Evolutionary conservation across 2,113 vertebrate genomes (phyloP), one percentile per base, ranked within the genome.

Genomic region (Trinectes maculatus): DNA sequence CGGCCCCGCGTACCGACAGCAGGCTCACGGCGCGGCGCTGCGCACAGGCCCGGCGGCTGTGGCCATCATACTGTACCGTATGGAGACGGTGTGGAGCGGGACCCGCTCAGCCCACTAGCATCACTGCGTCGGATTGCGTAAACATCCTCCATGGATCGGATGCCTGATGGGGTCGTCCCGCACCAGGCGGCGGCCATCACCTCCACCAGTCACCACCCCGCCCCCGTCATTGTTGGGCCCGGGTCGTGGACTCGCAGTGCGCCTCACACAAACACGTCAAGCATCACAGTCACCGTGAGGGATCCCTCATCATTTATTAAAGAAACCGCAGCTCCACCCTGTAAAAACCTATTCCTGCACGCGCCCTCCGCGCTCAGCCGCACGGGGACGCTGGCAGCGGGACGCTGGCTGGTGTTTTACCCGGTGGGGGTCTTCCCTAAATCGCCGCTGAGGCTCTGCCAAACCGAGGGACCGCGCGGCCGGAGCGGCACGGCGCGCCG

Each of bases 251-350:
- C 5, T 53, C 33, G 54, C 63, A 40, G 4, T 6, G 53, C 4
- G 61, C 19, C 13, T 9, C 40, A 4, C 24, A 6, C 21, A 47
- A 29, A 33, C 18, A 19, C 39, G 5, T 59, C n/a, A 53, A 71
- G 76, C 82, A 75, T 71, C 66, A 73, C 33, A 78, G 77, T 51
- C 53, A 47, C 40, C 63, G 61, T 36, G 74, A 52, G 66, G 43
- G 64, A 49, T 72, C 24, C 83, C 82, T 90, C 87, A 88, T 92
- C 67, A 81, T 89, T 90, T 90, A 89, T 90, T 89, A 40, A 89
- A 65, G 33, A 53, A 85, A 65, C 74, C 85, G 85, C 86, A 84
- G 85, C 89, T 91, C 91, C 91, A 85, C 88, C 91, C 90, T 77
- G 28, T 52, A 36, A 67, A 71, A 70, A n/a, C 58, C 60, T 40